Base-by-base conservation (phyloP, 1,140 invertebrate genomes). In the Artemia franciscana region DNA sequence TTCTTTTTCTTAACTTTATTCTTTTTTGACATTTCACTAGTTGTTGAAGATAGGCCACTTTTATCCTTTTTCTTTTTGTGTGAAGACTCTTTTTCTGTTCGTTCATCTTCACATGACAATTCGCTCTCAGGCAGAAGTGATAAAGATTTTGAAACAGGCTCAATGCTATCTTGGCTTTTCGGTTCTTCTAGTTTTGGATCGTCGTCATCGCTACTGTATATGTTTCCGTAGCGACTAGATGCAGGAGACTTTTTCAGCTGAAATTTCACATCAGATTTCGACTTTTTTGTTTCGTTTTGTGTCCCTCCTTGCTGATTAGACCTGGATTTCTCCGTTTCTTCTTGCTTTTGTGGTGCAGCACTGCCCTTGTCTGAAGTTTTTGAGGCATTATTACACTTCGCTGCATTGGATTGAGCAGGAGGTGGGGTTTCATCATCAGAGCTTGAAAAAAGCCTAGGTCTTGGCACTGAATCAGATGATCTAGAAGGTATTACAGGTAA, bases 241-340 rank as follows among this genome's bases (percentile, higher is more conserved):
- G 1, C 21, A 18, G 39, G 39, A 1, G 39, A 51, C 39, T 51
- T 51, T 18, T n/a, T n/a, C n/a, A n/a, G n/a, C n/a, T n/a, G n/a
- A n/a, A n/a, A n/a, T n/a, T n/a, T n/a, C n/a, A n/a, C n/a, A n/a
- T n/a, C n/a, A n/a, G n/a, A n/a, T n/a, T n/a, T n/a, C n/a, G n/a
- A n/a, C n/a, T n/a, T n/a, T n/a, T n/a, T n/a, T n/a, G n/a, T 23
- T 64, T 27, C 30, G 21, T 51, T 62, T 62, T 25, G 62, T 51
- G 5, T 24, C 61, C 62, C 25, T 65, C 51, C 9, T 58, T 59
- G 56, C 21, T 9, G 26, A 28, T 65, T 9, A 24, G 23, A 59
- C 23, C 57, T 12, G n/a, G n/a, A n/a, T n/a, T 5, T 65, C 62
- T 15, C 68, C 67, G 26, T 60, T 26, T 15, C 75, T 75, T 61